phyloP scores from a whole-genome alignment of 2,113 vertebrate species.

The Psilopogon haemacephalus region DNA sequence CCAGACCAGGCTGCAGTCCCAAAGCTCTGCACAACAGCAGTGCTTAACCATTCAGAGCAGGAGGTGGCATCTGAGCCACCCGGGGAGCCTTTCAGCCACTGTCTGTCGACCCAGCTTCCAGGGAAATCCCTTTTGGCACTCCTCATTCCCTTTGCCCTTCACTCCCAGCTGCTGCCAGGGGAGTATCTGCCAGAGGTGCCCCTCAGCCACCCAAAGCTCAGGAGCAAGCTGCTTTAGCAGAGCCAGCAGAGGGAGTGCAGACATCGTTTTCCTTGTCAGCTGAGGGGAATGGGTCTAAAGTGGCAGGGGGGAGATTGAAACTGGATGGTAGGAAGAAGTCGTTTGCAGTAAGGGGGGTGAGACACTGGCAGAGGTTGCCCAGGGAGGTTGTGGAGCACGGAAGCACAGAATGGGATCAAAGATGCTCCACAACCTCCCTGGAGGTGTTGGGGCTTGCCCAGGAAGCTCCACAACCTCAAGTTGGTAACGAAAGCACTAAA shows the following conservation, averaged over 20 bases:
- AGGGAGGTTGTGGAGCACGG: no score
- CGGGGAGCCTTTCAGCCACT: slow-evolving; percentile 58
- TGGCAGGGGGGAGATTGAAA: no score
- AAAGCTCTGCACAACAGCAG: slow-evolving; percentile 58
- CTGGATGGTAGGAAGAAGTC: no score
- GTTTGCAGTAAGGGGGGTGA: no score
- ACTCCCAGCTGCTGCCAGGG: not conserved
- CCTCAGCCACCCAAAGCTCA: not conserved
- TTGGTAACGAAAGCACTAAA: slow-evolving; percentile 21
- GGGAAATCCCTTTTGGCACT: slow-evolving; percentile 30
- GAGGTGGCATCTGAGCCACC: slow-evolving; percentile 65
- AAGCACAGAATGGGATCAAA: no score
- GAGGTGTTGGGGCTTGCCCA: no score
- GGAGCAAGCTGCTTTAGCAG: slow-evolving; percentile 32
- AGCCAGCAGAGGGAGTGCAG: slow-evolving; percentile 67
- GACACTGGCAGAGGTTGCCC: no score
- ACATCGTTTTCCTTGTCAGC: slow-evolving; percentile 60
- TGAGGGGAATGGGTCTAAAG: no score
- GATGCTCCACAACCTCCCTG: no score
- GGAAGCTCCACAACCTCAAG: no score
- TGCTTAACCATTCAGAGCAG: slow-evolving; percentile 46
- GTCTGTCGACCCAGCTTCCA: slow-evolving; percentile 61
- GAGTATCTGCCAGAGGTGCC: not conserved
- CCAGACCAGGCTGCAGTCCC: slow-evolving; percentile 50
- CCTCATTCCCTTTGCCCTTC: no score